Conservation (phyloP, 2,113 vertebrate species). For the Pedionomus torquatus region DNA sequence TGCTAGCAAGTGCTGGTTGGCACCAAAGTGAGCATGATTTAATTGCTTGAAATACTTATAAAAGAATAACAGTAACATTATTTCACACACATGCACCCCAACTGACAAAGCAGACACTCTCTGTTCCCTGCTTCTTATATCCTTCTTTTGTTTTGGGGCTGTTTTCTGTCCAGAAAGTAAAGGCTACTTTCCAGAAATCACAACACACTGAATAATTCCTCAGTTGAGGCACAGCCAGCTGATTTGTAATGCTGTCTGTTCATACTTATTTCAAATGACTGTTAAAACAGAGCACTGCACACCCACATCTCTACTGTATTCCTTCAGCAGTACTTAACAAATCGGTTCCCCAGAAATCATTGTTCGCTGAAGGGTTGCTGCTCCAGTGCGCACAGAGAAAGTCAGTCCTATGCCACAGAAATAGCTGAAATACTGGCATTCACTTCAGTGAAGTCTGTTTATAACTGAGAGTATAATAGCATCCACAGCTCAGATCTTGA, state of each 20-base stretch:
- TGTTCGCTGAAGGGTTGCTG: not conserved
- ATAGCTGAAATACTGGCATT: not conserved
- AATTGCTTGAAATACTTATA: not conserved
- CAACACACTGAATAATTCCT: slow-evolving; percentile 34
- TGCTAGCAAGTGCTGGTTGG: not conserved
- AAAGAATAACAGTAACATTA: not conserved
- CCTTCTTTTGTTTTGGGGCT: not conserved
- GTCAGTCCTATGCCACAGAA: not conserved
- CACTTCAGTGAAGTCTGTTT: not conserved
- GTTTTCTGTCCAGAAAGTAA: slow-evolving; percentile 40
- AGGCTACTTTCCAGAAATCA: slow-evolving; percentile 48
- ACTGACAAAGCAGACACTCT: not conserved
- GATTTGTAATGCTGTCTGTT: slow-evolving; percentile 53
- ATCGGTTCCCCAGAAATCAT: slow-evolving; percentile 29
- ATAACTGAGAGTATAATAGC: not conserved
- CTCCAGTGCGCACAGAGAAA: not conserved
- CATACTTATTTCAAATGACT: slow-evolving; percentile 64
- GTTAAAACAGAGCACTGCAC: slow-evolving; percentile 60
- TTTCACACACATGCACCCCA: not conserved
- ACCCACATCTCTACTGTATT: slow-evolving; percentile 45
- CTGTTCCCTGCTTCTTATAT: not conserved
- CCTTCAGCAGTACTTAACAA: slow-evolving; percentile 50
- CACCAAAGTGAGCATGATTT: not conserved
- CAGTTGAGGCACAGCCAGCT: slow-evolving; percentile 44
- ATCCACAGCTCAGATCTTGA: slow-evolving; percentile 30